Base-by-base conservation (phyloP, 2,797 vertebrate genomes). In the Rhinophrynus dorsalis region DNA sequence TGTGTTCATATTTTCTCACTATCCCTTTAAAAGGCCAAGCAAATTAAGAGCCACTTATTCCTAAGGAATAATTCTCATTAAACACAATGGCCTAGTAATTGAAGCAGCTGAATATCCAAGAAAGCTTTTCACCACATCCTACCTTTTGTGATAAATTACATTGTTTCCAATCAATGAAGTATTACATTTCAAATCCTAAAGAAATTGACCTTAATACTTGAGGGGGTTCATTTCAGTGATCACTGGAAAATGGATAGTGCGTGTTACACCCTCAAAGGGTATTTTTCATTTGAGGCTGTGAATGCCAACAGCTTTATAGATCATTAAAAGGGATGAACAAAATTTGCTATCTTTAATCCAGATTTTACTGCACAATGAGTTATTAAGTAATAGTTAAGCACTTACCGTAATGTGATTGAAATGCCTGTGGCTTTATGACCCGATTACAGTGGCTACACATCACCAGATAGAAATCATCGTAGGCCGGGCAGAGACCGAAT, bases 401-500 rank as follows among this genome's bases (percentile, higher is more conserved):
- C 96, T 96, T 94, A 99, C 97, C 97, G 67, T 95, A 98, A 90
- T 99, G 97, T 90, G 96, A 96, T 90, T 99, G 96, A 93, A 99
- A 99, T 90, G 97, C 96, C 91, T 99, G 97, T 78, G 97, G 97
- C 90, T 99, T 99, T 85, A 99, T 94, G 82, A 98, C 95, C 90
- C 98, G 95, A 88, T 93, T 90, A 88, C 97, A 99, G 86, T 98
- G 94, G 84, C 89, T 97, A 93, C 97, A 99, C 92, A 99, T 97
- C 89, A 99, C 97, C 92, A 99, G 93, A 92, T 95, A 99, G 92
- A 99, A 98, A 87, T 99, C 96, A 80, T 99, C 97, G 79, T 98
- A 95, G 79, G 96, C 95, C 54, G 97, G 97, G 90, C 94, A 99
- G 85, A 98, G 95, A 88, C 97, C 97, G 90, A 99, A 99, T 91